These are phyloP conservation scores for Agonopterix subpropinquella DNA, from an alignment of 2,888 invertebrate genomes.

Conservation along the genomic window DNA sequence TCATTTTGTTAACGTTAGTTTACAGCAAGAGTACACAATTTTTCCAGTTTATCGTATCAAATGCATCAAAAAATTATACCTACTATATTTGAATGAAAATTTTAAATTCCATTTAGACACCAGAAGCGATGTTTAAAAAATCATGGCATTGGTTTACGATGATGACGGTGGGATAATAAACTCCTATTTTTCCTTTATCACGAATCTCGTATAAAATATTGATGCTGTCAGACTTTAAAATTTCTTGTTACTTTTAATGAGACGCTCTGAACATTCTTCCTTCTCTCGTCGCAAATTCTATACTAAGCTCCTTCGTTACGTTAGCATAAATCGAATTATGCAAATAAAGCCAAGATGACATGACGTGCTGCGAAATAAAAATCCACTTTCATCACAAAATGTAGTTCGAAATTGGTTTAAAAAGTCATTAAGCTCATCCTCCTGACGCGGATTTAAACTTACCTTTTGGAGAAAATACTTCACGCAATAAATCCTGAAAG, in stretches of 20 bases:
- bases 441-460: slow-evolving; percentile 4
- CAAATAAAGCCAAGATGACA: slow-evolving; percentile 15
- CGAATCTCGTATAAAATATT: background rate
- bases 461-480: slow-evolving; percentile 10
- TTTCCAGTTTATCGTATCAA: no score
- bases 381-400: slow-evolving; percentile 3
- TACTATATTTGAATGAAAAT: no score
- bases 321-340: slow-evolving; percentile 16
- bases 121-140: no score
- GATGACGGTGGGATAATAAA: no score
- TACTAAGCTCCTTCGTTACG: slow-evolving; percentile 17
- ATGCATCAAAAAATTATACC: no score
- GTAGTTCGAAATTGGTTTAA: slow-evolving; percentile 7
- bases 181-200: no score
- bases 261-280: slow-evolving; percentile 7
- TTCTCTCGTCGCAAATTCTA: slow-evolving; percentile 9
- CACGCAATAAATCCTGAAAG: slow-evolving; percentile 29
- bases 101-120: no score
- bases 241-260: slow-evolving; percentile 10
- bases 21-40: no score
- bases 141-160: no score
- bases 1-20: no score
- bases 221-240: background rate
- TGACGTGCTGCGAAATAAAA: slow-evolving; percentile 15
- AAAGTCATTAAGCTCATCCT: slow-evolving; percentile 13